phyloP scores from a whole-genome alignment of 1,140 invertebrate genomes.

The Alviniconcha marisindica region DNA sequence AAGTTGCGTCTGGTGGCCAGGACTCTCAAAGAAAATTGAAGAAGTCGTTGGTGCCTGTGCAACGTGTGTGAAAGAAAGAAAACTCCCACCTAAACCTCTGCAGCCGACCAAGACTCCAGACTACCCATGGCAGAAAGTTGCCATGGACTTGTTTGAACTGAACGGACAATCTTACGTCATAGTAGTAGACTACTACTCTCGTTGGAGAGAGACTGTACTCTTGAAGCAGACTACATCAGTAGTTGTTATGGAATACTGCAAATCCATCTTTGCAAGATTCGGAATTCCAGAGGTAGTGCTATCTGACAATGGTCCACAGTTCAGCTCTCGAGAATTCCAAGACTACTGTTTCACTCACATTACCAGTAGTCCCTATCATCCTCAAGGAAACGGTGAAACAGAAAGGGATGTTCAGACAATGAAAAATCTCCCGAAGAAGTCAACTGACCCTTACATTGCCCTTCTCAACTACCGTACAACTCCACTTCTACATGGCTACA shows the following conservation, averaged over 20 bases:
- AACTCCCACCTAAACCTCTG: constrained; percentile 4
- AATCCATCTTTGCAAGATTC: background rate
- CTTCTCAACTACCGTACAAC: constrained; percentile 46
- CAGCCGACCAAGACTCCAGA: constrained; percentile 19
- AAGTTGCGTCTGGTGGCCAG: constrained; percentile 5
- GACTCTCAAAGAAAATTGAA: constrained; percentile 8
- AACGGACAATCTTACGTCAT: constrained; percentile 45
- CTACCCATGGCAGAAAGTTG: constrained; percentile 42
- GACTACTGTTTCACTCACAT: constrained; percentile 39
- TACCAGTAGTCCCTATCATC: constrained; percentile 1
- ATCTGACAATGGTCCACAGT: constrained; percentile 22
- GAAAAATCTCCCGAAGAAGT: constrained; percentile 38
- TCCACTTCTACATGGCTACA: constrained; percentile 41
- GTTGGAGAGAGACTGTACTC: constrained; percentile 49
- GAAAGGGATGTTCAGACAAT: constrained; percentile 40
- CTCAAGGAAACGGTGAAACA: constrained; percentile 28
- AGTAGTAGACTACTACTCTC: constrained; percentile 58
- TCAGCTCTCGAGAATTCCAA: constrained; percentile 6
- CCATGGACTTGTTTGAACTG: constrained; percentile 36
- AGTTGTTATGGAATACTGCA: constrained; percentile 40
- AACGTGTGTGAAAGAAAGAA: background rate
- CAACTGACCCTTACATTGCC: constrained; percentile 40
- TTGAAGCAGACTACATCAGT: constrained; percentile 39
- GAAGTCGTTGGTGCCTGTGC: background rate
- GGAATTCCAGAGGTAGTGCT: constrained; percentile 15